Base-by-base conservation (phyloP, 2,888 invertebrate genomes). In the Entomobrya multifasciata region DNA sequence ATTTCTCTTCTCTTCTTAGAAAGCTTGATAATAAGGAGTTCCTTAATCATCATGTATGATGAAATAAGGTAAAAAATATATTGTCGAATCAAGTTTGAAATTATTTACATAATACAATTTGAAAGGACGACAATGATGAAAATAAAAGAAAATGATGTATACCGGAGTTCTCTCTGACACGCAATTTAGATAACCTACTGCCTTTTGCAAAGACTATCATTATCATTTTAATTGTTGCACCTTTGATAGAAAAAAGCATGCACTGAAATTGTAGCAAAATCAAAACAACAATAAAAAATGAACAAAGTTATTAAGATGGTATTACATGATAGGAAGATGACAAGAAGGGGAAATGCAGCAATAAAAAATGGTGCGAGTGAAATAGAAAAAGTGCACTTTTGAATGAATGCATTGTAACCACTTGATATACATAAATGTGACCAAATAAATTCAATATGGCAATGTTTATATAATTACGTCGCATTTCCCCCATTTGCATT, bases 181-280 rank as follows among this genome's bases (percentile, higher is more conserved):
- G 74, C 74, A 52, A 52, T 4, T 8, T 6, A 36, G 8, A 36
- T 36, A 36, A 36, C 36, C 49, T 6, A 74, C 55, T 36, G 8
- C 30, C 27, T n/a, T 10, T 74, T 17, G 30, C 30, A 30, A 74
- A 52, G 52, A 74, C 52, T 52, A 30, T 74, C 74, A 74, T 74
- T 74, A 74, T 52, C 74, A 49, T 5, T 74, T 74, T 74, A 52
- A 74, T 74, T 74, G 74, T 30, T 74, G 49, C 52, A 52, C 55
- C 27, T 74, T 36, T 74, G 74, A 52, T 74, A 52, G 17, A 36
- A n/a, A 27, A 30, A 17, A 41, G n/a, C n/a, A n/a, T n/a, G n/a
- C n/a, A n/a, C n/a, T n/a, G n/a, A n/a, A n/a, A 30, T 10, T 36
- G 36, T 27, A 72, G 49, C 49, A 49, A 72, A 30, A 25, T 5